Evolutionary conservation across 2,797 vertebrate species (phyloP).

Genomic region (Paramormyrops hopkinsi): DNA sequence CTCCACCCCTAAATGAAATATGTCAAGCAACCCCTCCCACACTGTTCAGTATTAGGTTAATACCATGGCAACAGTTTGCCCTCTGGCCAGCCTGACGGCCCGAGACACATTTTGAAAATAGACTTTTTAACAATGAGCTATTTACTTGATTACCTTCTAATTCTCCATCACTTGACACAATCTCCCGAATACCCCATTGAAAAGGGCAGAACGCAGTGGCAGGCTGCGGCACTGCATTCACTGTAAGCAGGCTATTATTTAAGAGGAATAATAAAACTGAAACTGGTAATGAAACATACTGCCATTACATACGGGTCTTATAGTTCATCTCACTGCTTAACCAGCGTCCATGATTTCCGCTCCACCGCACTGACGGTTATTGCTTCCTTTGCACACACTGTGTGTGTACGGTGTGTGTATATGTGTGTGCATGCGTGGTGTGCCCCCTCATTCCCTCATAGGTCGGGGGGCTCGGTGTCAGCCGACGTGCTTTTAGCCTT

Average conservation of each 20-base stretch:
- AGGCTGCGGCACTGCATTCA: too few relatives aligned
- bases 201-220: slow-evolving; percentile 28
- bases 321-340: slow-evolving; percentile 48
- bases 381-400: slow-evolving; percentile 69
- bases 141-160: slow-evolving; percentile 12
- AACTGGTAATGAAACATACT: slow-evolving; percentile 53
- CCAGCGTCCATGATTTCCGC: slow-evolving; percentile 16
- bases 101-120: slow-evolving; percentile 29
- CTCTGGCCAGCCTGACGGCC: not conserved
- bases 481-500: slow-evolving; percentile 61
- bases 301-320: slow-evolving; percentile 29
- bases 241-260: slow-evolving; percentile 34
- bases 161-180: slow-evolving; percentile 40
- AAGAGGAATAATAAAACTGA: slow-evolving; percentile 55
- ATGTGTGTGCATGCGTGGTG: not conserved
- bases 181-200: slow-evolving; percentile 48
- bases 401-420: not conserved
- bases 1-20: not conserved
- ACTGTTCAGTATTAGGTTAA: not conserved
- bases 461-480: slow-evolving; percentile 39
- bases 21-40: slow-evolving; percentile 27
- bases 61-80: not conserved
- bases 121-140: slow-evolving; percentile 1
- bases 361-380: slow-evolving; percentile 65
- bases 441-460: slow-evolving; percentile 44